A percentile compares a stretch with the other conserved stretches of the same genome.
phyloP scores from a whole-genome alignment of 53 echinoderm and acorn worm genomes.

The Patiria pectinifera region DNA sequence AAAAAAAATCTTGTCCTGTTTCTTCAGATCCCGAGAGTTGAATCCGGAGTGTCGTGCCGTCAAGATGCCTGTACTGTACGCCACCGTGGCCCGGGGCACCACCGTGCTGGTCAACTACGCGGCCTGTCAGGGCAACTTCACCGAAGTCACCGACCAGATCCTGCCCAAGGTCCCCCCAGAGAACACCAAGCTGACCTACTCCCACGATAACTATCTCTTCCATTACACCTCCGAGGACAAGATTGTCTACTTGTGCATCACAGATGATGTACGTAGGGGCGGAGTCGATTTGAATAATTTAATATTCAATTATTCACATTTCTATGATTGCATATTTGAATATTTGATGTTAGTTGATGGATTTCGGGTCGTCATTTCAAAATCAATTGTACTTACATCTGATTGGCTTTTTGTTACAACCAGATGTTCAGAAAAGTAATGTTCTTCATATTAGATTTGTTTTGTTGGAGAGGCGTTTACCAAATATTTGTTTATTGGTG shows the following conservation, averaged over 20 bases:
- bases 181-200: slow-evolving; percentile 97
- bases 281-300: neutral
- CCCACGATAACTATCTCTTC: slow-evolving; percentile 89
- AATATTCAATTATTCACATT: neutral
- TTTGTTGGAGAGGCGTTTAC: neutral
- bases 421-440: neutral
- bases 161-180: slow-evolving; percentile 90
- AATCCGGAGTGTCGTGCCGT: no score
- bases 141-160: slow-evolving; percentile 92
- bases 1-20: no score
- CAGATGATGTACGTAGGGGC: slow-evolving; percentile 90
- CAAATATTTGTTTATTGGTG: neutral
- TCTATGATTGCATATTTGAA: neutral
- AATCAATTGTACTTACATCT: no score
- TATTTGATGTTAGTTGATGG: no score
- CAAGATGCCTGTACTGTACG: slow-evolving; percentile 89
- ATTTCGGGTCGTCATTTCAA: no score
- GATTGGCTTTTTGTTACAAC: neutral
- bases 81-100: slow-evolving; percentile 85
- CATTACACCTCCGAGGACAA: slow-evolving; percentile 94
- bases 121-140: slow-evolving; percentile 92
- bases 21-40: no score
- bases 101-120: slow-evolving; percentile 90
- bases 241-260: slow-evolving; percentile 93
- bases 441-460: neutral